phyloP scores from a whole-genome alignment of 1,140 invertebrate species.

The Pogonus chalceus region DNA sequence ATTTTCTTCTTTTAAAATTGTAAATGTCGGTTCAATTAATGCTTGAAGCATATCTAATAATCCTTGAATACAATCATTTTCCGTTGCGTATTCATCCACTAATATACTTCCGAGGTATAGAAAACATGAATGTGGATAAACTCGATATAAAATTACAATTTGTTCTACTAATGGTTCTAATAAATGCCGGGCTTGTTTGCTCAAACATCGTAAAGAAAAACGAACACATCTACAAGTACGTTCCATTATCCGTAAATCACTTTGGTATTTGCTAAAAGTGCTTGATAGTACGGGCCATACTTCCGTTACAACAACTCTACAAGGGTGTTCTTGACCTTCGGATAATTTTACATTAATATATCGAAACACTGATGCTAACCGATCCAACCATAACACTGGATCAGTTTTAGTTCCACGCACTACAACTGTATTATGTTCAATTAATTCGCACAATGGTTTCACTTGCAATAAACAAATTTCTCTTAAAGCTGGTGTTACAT shows the following conservation, averaged over 20 bases:
- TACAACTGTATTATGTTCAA: constrained; percentile 37
- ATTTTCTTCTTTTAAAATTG: constrained; percentile 60
- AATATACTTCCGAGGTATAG: constrained; percentile 91
- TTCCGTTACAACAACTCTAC: constrained; percentile 67
- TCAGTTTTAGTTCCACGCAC: constrained; percentile 50
- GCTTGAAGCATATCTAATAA: constrained; percentile 80
- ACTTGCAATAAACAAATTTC: constrained; percentile 71
- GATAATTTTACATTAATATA: constrained; percentile 42
- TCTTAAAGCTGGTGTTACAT: constrained; percentile 60
- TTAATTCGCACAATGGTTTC: constrained; percentile 50
- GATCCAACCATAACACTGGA: constrained; percentile 88
- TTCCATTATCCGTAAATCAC: constrained; percentile 83
- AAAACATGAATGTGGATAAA: constrained; percentile 85
- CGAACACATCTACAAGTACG: constrained; percentile 80
- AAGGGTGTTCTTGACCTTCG: constrained; percentile 60
- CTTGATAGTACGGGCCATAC: constrained; percentile 81
- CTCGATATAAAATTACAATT: constrained; percentile 76
- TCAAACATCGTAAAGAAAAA: constrained; percentile 79
- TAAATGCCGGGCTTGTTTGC: constrained; percentile 52
- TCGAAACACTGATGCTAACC: constrained; percentile 81
- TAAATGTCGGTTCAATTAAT: constrained; percentile 77
- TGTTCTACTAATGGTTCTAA: constrained; percentile 74
- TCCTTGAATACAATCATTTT: constrained; percentile 56
- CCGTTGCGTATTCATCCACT: constrained; percentile 84
- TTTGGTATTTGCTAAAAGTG: constrained; percentile 63